phyloP scores from a whole-genome alignment of 2,113 vertebrate genomes.

The Elephantulus edwardii region DNA sequence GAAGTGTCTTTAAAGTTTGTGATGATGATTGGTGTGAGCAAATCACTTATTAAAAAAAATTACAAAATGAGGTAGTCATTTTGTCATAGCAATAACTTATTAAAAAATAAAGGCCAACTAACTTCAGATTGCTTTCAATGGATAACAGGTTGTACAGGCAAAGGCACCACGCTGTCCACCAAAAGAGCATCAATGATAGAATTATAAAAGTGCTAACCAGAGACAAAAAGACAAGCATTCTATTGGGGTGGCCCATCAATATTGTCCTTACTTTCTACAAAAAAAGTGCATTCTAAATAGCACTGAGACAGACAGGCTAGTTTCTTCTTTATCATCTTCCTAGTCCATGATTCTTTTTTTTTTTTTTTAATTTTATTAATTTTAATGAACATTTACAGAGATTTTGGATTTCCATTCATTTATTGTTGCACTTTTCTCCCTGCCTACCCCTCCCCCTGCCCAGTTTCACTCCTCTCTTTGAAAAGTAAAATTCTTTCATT shows the following conservation, averaged over 20 bases:
- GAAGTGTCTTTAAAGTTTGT: conserved; percentile 9
- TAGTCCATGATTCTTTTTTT: not conserved
- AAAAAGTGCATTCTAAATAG: conserved; percentile 29
- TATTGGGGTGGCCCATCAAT: not conserved
- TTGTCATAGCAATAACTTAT: conserved; percentile 14
- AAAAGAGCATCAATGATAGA: not conserved
- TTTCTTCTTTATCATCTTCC: conserved; percentile 4
- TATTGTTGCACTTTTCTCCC: too few species aligned
- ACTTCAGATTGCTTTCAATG: conserved; percentile 43
- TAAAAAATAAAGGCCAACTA: conserved; percentile 54
- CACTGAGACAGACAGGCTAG: conserved; percentile 1
- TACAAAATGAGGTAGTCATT: conserved; percentile 29
- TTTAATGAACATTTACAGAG: too few species aligned
- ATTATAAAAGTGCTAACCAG: conserved; percentile 4
- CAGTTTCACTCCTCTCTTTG: too few species aligned
- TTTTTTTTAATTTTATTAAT: not conserved
- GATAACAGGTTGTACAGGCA: conserved; percentile 27
- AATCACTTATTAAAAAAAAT: conserved; percentile 29
- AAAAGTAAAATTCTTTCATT: too few species aligned
- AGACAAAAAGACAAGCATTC: conserved; percentile 14
- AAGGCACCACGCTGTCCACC: not conserved
- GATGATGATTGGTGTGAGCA: not conserved
- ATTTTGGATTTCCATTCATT: too few species aligned
- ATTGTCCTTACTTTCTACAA: not conserved
- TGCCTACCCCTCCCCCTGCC: too few species aligned